Evolutionary conservation across 1,140 invertebrate species (phyloP).

Genomic region (Tyrophagus putrescentiae): DNA sequence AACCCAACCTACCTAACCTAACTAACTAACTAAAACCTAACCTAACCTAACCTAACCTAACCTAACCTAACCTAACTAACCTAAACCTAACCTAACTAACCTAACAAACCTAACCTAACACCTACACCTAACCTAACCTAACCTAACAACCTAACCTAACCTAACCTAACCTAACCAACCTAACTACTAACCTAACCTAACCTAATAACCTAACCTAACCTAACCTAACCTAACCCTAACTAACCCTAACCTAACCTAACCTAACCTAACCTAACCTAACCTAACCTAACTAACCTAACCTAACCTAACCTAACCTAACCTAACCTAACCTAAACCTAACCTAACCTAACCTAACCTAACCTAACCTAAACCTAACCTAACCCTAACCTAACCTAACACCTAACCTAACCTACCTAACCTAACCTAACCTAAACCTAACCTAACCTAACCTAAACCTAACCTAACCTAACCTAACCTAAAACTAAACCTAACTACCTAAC

Average conservation of each 20-base stretch:
- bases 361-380: no score
- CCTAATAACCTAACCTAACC: slow-evolving; percentile 32
- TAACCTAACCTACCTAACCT: slow-evolving; percentile 29
- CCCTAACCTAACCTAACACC: slow-evolving; percentile 32
- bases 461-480: slow-evolving; percentile 27
- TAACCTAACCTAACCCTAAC: slow-evolving; percentile 24
- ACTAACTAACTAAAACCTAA: slow-evolving; percentile 24
- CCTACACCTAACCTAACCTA: slow-evolving; percentile 29
- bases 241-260: slow-evolving; percentile 24
- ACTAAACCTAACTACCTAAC: slow-evolving; percentile 26
- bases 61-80: slow-evolving; percentile 19
- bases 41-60: slow-evolving; percentile 30
- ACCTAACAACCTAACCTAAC: slow-evolving; percentile 29
- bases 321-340: slow-evolving; percentile 32
- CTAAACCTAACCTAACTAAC: slow-evolving; percentile 30
- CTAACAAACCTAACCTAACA: slow-evolving; percentile 29
- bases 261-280: slow-evolving; percentile 27
- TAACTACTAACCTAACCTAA: slow-evolving; percentile 31
- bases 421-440: slow-evolving; percentile 29
- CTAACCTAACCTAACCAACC: not conserved
- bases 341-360: slow-evolving; percentile 32
- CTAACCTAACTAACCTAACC: slow-evolving; percentile 27
- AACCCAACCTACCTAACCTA: slow-evolving; percentile 19
- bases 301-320: slow-evolving; percentile 28
- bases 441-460: slow-evolving; percentile 27